Base-by-base conservation (phyloP, 2,113 vertebrate species). In the Ochotona princeps region DNA sequence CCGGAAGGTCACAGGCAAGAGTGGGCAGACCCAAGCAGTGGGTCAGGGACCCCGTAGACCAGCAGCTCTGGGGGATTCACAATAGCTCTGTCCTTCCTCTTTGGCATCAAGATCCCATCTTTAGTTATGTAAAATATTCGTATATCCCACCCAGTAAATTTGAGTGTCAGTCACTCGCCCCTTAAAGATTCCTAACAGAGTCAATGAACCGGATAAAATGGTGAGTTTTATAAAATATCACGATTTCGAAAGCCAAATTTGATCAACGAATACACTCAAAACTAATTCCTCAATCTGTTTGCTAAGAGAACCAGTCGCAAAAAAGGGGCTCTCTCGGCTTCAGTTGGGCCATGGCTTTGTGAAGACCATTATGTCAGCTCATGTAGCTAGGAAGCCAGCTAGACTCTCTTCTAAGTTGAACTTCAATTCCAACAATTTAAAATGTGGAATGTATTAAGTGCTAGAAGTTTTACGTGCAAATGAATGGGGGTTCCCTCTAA, bases 141-240 rank as follows among this genome's bases (percentile, higher is more conserved):
- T 17, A 15, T n/a, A 51, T 35, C 6, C 28, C 25, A 89, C 81
- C 26, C 1, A 35, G 35, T 35, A 90, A 86, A 88, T 67, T 66
- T 88, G 79, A 82, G 54, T 73, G 78, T 84, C 76, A 74, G 54
- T 83, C 49, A 26, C 49, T 95, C 88, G 38, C 65, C 15, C 84
- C 69, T 69, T 32, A 74, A 51, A 74, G 47, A 82, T 10, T 78
- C 66, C n/a, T 67, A 38, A 83, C n/a, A 61, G 84, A 89, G 38
- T 47, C 75, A 83, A 70, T 25, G 47, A 47, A 83, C 60, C 49
- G 20, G 28, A 82, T 78, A 61, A 86, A 74, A 90, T 5, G 65
- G 51, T 92, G 23, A 61, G 70, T 17, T 11, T 26, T 65, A n/a
- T n/a, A 49, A 85, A 61, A 49, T 44, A 54, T 81, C 67, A n/a